Conservation (phyloP, 2,797 vertebrate genomes). For the Anomalospiza imberbis region DNA sequence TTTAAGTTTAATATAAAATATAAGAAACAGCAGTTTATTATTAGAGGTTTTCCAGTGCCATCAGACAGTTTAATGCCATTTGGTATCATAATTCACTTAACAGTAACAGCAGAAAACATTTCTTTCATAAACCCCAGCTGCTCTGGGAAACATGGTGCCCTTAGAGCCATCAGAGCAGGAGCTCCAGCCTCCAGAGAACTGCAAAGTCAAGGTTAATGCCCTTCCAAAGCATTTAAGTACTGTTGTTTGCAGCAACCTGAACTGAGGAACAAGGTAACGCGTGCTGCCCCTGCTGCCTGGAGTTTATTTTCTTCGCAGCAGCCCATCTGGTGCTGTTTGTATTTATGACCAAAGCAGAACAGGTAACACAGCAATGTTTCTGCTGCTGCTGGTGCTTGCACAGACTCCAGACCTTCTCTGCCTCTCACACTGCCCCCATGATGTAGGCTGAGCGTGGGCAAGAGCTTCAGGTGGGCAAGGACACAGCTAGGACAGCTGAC, state of each 20-base stretch:
- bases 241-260: not conserved
- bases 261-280: not conserved
- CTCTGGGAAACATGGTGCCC: not conserved
- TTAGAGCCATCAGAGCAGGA: not conserved
- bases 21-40: not conserved
- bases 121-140: not conserved
- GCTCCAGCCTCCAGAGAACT: not conserved
- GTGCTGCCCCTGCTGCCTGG: not conserved
- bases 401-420: not conserved
- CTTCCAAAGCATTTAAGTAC: not conserved
- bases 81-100: not conserved
- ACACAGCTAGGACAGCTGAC: not conserved
- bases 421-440: rapidly evolving
- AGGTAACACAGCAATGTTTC: not conserved
- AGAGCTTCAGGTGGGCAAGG: not conserved
- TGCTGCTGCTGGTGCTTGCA: not conserved
- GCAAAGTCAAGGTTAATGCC: not conserved
- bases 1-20: not conserved
- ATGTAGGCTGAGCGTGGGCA: not conserved
- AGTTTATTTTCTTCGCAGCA: not conserved
- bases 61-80: not conserved
- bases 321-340: not conserved
- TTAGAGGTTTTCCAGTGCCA: not conserved
- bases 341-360: not conserved
- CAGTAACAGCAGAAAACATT: not conserved